These are phyloP conservation scores for Centropristis striata DNA, from an alignment of 2,113 vertebrate species.

Conservation along the genomic window DNA sequence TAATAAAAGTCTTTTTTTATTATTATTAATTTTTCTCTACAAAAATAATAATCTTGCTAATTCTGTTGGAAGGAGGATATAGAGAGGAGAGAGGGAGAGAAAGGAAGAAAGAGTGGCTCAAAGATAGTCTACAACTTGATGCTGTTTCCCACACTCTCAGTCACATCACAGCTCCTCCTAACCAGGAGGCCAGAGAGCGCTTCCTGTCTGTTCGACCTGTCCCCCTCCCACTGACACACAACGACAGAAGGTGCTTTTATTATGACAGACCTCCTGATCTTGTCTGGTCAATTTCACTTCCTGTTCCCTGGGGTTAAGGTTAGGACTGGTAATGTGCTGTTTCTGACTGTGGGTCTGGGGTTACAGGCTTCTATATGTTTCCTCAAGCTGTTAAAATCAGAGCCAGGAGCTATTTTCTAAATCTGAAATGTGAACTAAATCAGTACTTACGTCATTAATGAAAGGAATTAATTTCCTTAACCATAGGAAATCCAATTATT, in stretches of 20 bases:
- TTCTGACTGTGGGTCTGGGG: not conserved
- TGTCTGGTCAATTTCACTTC: not conserved
- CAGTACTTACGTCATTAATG: not conserved
- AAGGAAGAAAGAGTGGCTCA: slow-evolving; percentile 11
- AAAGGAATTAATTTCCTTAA: slow-evolving; percentile 1
- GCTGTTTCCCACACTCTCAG: not conserved
- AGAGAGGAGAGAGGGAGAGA: slow-evolving; percentile 34
- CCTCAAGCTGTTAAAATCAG: slow-evolving; percentile 19
- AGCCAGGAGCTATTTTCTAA: not conserved
- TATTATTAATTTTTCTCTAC: slow-evolving; percentile 79
- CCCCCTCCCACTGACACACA: not conserved
- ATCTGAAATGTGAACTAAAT: not conserved
- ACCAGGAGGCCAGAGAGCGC: slow-evolving; percentile 22
- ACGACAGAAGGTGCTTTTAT: slow-evolving; percentile 27
- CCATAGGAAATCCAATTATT: not conserved
- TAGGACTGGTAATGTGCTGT: not conserved
- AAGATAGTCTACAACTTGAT: slow-evolving; percentile 20
- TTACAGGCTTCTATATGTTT: not conserved
- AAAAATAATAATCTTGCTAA: slow-evolving; percentile 88
- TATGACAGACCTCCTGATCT: not conserved
- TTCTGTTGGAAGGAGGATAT: slow-evolving; percentile 53
- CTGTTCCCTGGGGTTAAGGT: not conserved
- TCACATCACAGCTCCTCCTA: slow-evolving; percentile 31
- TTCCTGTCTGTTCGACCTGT: slow-evolving; percentile 7
- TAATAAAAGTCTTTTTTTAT: slow-evolving; percentile 81